These are phyloP conservation scores for Leucania comma DNA, from an alignment of 2,888 invertebrate genomes.

Conservation along the genomic window DNA sequence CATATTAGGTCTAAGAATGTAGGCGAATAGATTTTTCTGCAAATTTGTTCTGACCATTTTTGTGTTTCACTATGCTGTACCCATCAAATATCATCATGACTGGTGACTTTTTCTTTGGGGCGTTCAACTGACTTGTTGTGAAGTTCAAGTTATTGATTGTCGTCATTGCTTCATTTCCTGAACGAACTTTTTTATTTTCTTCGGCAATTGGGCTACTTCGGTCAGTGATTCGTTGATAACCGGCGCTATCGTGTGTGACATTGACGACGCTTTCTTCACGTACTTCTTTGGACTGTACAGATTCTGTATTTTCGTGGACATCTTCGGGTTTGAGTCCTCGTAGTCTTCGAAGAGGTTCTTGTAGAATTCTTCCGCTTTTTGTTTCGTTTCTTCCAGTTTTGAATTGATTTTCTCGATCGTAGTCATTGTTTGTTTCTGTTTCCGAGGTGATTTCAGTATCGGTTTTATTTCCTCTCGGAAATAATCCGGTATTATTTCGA, in stretches of 20 bases:
- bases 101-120: slow-evolving; percentile 69
- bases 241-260: slow-evolving; percentile 81
- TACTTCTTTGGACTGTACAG: slow-evolving; percentile 78
- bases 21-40: slow-evolving; percentile 80
- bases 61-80: slow-evolving; percentile 85
- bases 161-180: slow-evolving; percentile 82
- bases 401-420: slow-evolving; percentile 77
- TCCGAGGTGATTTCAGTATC: slow-evolving; percentile 58
- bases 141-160: slow-evolving; percentile 59
- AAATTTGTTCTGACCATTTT: slow-evolving; percentile 84
- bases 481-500: slow-evolving; percentile 71
- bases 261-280: slow-evolving; percentile 78
- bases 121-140: slow-evolving; percentile 59
- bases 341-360: slow-evolving; percentile 82
- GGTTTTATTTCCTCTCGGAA: slow-evolving; percentile 66
- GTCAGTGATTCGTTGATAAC: slow-evolving; percentile 83
- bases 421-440: slow-evolving; percentile 69
- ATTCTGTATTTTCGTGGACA: slow-evolving; percentile 72
- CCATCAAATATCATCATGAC: slow-evolving; percentile 85
- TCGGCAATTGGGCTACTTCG: slow-evolving; percentile 83
- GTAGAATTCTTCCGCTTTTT: slow-evolving; percentile 81
- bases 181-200: slow-evolving; percentile 83
- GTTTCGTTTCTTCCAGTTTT: slow-evolving; percentile 82
- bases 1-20: slow-evolving; percentile 46
- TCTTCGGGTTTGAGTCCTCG: slow-evolving; percentile 79